phyloP scores from a whole-genome alignment of 2,797 vertebrate species.

The Lutjanus argentimaculatus region DNA sequence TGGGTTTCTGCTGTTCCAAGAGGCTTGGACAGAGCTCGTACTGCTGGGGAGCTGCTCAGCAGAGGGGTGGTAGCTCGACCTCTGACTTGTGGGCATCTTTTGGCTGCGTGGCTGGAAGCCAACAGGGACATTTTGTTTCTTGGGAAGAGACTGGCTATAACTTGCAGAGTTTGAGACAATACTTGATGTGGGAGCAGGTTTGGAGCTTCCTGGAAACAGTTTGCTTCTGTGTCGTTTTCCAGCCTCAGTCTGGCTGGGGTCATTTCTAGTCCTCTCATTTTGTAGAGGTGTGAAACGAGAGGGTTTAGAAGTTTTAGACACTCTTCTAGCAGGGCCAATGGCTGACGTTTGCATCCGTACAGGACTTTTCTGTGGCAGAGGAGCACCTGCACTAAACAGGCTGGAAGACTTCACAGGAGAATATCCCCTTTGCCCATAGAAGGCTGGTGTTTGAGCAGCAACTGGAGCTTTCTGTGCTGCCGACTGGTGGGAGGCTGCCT shows the following conservation, averaged over 20 bases:
- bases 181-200: not conserved
- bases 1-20: not conserved
- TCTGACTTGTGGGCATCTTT: rapidly evolving
- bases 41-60: not conserved
- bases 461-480: not conserved
- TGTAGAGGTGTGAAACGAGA: rapidly evolving
- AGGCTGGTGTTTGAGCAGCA: not conserved
- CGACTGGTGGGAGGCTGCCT: not conserved
- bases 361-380: rapidly evolving
- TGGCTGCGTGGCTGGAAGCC: not conserved
- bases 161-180: not conserved
- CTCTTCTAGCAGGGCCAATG: conserved; percentile 14
- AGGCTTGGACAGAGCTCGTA: rapidly evolving
- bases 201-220: not conserved
- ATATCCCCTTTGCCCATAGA: not conserved
- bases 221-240: rapidly evolving
- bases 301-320: not conserved
- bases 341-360: conserved; percentile 12
- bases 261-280: rapidly evolving
- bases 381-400: not conserved
- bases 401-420: not conserved
- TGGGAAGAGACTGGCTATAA: not conserved
- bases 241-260: not conserved
- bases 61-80: not conserved
- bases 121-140: not conserved